These are phyloP conservation scores for Trematomus loennbergii DNA, from an alignment of 2,113 vertebrate genomes.

Conservation along the genomic window DNA sequence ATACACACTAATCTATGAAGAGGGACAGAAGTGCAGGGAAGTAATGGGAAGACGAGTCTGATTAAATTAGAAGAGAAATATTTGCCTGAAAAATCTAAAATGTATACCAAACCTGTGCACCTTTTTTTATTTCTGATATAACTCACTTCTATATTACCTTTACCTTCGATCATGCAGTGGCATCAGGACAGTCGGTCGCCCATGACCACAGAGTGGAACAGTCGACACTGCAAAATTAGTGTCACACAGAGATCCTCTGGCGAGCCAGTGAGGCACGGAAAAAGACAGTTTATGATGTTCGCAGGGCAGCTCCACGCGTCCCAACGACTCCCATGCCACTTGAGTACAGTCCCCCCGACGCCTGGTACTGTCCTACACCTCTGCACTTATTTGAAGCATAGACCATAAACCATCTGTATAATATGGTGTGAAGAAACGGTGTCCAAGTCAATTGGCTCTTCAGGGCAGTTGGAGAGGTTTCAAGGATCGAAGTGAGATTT, in stretches of 20 bases:
- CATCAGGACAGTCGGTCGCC: constrained; percentile 71
- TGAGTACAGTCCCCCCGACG: constrained; percentile 51
- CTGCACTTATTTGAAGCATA: constrained; percentile 65
- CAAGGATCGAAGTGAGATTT: constrained; percentile 65
- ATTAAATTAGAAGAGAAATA: constrained; percentile 19
- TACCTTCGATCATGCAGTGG: constrained; percentile 68
- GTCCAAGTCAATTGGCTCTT: constrained; percentile 73
- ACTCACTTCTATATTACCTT: constrained; percentile 27
- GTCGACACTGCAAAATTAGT: constrained; percentile 76
- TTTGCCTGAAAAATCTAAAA: neutral
- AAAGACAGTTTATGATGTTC: constrained; percentile 71
- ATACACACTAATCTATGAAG: constrained; percentile 19
- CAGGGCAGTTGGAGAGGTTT: constrained; percentile 57
- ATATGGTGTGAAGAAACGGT: constrained; percentile 56
- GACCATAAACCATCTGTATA: constrained; percentile 76
- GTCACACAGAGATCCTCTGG: constrained; percentile 68
- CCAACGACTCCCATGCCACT: constrained; percentile 67
- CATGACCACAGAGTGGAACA: constrained; percentile 66
- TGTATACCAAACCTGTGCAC: neutral
- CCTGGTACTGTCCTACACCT: constrained; percentile 62
- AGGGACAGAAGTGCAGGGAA: constrained; percentile 6
- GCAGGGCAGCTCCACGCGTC: constrained; percentile 44
- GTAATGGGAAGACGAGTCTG: constrained; percentile 5
- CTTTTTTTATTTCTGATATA: neutral
- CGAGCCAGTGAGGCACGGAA: constrained; percentile 60